phyloP scores from a whole-genome alignment of 2,797 vertebrate species.

The Peromyscus nudipes region DNA sequence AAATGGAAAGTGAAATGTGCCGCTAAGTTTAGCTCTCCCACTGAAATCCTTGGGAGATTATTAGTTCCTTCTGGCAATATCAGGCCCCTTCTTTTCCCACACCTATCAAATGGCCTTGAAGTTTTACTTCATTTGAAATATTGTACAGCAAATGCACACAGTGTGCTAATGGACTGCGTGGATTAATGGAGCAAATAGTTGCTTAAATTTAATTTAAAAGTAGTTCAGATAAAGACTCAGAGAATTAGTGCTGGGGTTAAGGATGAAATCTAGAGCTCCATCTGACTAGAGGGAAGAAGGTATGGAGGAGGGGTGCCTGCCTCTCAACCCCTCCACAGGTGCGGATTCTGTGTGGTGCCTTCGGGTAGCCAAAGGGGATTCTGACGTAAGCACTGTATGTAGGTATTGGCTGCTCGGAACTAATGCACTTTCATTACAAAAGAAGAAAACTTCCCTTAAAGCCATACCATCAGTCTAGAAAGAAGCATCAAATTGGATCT shows the following conservation, averaged over 20 bases:
- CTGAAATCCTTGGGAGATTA: slow-evolving; percentile 77
- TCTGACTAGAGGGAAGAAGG: slow-evolving; percentile 56
- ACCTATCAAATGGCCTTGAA: slow-evolving; percentile 78
- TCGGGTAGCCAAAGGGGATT: not conserved
- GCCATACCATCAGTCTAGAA: not conserved
- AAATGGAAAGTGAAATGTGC: slow-evolving; percentile 76
- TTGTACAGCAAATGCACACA: slow-evolving; percentile 61
- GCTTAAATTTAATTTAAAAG: slow-evolving; percentile 84
- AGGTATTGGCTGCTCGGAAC: not conserved
- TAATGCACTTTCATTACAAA: not conserved
- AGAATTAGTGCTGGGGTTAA: slow-evolving; percentile 79
- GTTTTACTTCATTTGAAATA: slow-evolving; percentile 81
- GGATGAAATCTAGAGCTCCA: slow-evolving; percentile 31
- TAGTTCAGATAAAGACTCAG: slow-evolving; percentile 80
- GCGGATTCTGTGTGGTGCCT: not conserved
- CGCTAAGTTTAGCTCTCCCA: slow-evolving; percentile 76
- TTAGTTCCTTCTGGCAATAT: slow-evolving; percentile 79
- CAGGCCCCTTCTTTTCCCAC: slow-evolving; percentile 68
- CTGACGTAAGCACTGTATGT: not conserved
- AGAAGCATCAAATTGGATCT: not conserved
- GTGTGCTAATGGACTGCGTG: slow-evolving; percentile 70
- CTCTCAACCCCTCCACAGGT: not conserved
- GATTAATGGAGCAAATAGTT: slow-evolving; percentile 81
- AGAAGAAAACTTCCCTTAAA: not conserved
- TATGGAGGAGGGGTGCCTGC: not conserved